phyloP scores from a whole-genome alignment of 30 jellyfish, hydroid and myxozoan genomes.

The Rhopilema esculentum region DNA sequence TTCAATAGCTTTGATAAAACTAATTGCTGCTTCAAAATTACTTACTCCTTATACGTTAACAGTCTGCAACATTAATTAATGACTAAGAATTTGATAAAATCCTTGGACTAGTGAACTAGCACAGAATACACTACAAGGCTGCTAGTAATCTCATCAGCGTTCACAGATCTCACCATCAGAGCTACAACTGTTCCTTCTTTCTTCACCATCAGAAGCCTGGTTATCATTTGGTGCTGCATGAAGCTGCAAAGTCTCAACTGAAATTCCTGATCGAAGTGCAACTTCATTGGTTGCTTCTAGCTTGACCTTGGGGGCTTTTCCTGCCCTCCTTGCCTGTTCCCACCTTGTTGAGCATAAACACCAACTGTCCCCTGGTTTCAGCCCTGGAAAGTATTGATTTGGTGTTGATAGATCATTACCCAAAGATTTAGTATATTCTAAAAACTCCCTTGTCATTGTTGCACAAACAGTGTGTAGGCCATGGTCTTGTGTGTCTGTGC shows the following conservation, averaged over 20 bases:
- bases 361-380: conserved; percentile 79
- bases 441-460: conserved; percentile 64
- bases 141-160: neutral
- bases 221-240: conserved; percentile 6
- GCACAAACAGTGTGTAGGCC: conserved; percentile 90
- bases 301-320: conserved; percentile 74
- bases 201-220: neutral
- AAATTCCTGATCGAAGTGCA: conserved; percentile 45
- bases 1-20: too few species aligned
- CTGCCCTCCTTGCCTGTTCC: conserved; percentile 72
- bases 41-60: too few species aligned
- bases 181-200: neutral
- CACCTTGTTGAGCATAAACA: conserved; percentile 80
- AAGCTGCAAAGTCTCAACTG: conserved; percentile 31
- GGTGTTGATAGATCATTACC: conserved; percentile 84
- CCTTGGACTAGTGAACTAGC: too few species aligned
- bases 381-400: conserved; percentile 74
- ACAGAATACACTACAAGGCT: neutral
- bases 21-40: too few species aligned
- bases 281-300: conserved; percentile 73
- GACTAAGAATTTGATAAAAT: too few species aligned
- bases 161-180: conserved; percentile 5
- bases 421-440: conserved; percentile 54
- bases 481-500: conserved; percentile 66
- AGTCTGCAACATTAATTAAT: too few species aligned